Conservation (phyloP, 2,888 invertebrate genomes). For the Xanthostigma xanthostigma region DNA sequence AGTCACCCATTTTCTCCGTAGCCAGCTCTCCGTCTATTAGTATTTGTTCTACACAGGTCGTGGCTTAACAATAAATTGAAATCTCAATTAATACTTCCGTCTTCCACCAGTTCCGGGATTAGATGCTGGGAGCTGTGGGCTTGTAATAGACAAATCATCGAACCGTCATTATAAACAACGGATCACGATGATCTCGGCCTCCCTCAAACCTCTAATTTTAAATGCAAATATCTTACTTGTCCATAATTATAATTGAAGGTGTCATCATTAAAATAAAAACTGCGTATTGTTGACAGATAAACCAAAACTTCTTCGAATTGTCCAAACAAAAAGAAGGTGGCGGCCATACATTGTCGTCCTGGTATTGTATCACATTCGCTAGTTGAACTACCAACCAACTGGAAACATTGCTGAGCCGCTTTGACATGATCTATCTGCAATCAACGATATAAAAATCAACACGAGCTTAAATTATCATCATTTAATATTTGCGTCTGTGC, state of each 20-base stretch:
- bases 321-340: slow-evolving; percentile 83
- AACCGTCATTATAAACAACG: slow-evolving; percentile 27
- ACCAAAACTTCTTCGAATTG: slow-evolving; percentile 95
- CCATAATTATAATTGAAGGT: slow-evolving; percentile 70
- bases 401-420: slow-evolving; percentile 91
- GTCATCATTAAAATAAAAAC: slow-evolving; percentile 64
- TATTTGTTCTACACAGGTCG: too few relatives aligned
- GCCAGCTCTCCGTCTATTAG: too few relatives aligned
- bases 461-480: too few relatives aligned
- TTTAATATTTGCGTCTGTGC: too few relatives aligned
- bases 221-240: slow-evolving; percentile 25
- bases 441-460: too few relatives aligned
- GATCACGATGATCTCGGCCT: slow-evolving; percentile 31
- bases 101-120: too few relatives aligned
- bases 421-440: slow-evolving; percentile 82
- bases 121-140: too few relatives aligned
- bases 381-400: slow-evolving; percentile 88
- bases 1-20: too few relatives aligned
- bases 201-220: not conserved
- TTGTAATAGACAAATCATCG: too few relatives aligned
- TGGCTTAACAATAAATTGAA: too few relatives aligned
- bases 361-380: slow-evolving; percentile 97
- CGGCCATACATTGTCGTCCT: slow-evolving; percentile 96
- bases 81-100: too few relatives aligned
- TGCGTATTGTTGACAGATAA: slow-evolving; percentile 92